These are phyloP conservation scores for Matsumurasca onukii DNA, from an alignment of 1,140 invertebrate genomes.

Conservation along the genomic window DNA sequence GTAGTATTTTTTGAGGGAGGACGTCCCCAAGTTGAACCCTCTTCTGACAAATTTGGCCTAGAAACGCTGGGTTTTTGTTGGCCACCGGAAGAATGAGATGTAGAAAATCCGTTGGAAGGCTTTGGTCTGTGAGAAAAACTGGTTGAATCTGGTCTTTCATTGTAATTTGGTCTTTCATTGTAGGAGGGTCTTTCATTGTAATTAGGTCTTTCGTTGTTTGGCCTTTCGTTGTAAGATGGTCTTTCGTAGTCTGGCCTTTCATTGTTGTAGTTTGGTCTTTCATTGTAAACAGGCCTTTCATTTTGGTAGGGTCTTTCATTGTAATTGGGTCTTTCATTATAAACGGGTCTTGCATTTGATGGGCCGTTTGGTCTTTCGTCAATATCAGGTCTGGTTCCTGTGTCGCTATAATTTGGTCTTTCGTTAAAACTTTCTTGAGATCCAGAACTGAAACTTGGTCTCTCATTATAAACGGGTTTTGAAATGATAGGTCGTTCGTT, in stretches of 20 bases:
- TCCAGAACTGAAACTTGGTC: no score
- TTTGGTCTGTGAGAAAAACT: background rate
- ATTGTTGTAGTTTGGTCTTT: no score
- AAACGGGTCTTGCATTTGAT: no score
- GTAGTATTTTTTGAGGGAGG: background rate
- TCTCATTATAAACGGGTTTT: no score
- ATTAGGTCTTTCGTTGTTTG: background rate
- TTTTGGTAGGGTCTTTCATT: no score
- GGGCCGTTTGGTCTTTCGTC: no score
- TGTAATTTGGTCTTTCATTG: background rate
- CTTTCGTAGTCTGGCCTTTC: background rate
- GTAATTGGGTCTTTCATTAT: no score
- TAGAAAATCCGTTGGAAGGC: background rate
- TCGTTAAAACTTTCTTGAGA: no score
- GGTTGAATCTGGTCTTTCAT: background rate
- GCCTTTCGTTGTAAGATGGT: background rate
- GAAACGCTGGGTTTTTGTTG: background rate
- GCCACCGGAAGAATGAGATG: background rate
- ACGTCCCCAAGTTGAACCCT: background rate
- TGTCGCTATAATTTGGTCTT: no score
- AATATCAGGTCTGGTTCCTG: no score
- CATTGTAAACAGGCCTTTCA: no score
- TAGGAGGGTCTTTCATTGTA: slow-evolving; percentile 4
- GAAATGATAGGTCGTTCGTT: no score
- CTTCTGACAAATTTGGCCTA: background rate